Evolutionary conservation across 2,797 vertebrate genomes (phyloP).

Genomic region (Oreochromis mossambicus): DNA sequence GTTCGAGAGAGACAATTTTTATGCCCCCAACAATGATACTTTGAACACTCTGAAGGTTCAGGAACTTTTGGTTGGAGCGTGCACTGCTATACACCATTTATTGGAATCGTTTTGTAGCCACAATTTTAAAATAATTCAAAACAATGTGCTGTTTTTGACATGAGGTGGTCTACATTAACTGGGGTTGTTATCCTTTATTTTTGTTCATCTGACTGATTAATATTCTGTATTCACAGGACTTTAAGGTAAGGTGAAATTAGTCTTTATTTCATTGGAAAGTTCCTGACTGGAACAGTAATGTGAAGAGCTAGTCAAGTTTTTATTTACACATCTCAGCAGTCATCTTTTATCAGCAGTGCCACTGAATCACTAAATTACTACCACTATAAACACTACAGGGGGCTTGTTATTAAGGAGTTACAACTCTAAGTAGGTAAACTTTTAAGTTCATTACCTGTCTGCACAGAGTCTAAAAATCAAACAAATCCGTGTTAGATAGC

Average conservation of each 20-base stretch:
- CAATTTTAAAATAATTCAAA: not conserved
- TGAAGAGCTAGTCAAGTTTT: not conserved
- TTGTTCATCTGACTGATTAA: not conserved
- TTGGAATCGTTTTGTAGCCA: not conserved
- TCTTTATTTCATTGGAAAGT: not conserved
- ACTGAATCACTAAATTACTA: not conserved
- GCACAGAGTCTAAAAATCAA: slow-evolving; percentile 32
- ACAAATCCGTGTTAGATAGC: not conserved
- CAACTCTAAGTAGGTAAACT: not conserved
- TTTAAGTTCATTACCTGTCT: slow-evolving; percentile 27
- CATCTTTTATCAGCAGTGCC: not conserved
- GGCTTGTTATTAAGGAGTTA: not conserved
- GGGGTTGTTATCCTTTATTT: not conserved
- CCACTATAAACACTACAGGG: not conserved
- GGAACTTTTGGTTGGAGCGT: not conserved
- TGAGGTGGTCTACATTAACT: not conserved
- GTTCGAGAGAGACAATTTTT: not conserved
- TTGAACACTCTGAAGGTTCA: not conserved
- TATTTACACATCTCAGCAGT: not conserved
- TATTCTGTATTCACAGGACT: rapidly evolving
- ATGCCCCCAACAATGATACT: not conserved
- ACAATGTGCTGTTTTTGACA: not conserved
- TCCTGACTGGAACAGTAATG: not conserved
- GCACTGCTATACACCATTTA: not conserved
- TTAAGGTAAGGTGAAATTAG: not conserved